A percentile compares a stretch with the other conserved stretches of the same genome.
phyloP scores from a whole-genome alignment of 2,113 vertebrate genomes.

The Psittacara wagleri region DNA sequence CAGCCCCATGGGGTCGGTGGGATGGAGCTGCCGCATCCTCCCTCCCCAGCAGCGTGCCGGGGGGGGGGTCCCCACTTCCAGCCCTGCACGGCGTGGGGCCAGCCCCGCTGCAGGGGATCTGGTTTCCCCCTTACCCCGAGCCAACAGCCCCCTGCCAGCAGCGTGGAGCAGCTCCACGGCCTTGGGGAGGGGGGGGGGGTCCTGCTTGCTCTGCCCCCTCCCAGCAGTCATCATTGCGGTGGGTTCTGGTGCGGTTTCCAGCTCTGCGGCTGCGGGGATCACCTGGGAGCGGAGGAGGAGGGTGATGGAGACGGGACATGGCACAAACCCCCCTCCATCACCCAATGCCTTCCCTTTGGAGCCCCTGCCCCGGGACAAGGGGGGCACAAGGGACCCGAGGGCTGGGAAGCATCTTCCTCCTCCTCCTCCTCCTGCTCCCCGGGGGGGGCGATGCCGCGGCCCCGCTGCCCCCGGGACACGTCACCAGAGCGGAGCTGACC shows the following conservation, averaged over 20 bases:
- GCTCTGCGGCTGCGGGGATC: background rate
- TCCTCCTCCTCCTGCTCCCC: background rate
- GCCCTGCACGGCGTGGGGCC: background rate
- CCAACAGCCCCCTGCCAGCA: background rate
- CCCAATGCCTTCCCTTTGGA: background rate
- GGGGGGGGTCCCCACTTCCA: background rate
- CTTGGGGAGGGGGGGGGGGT: background rate
- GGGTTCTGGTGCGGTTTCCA: background rate
- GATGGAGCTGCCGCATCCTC: background rate
- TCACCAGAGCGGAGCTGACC: constrained; percentile 38
- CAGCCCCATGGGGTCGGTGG: background rate
- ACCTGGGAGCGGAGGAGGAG: background rate
- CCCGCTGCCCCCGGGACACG: background rate
- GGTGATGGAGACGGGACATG: background rate
- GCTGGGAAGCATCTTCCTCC: background rate
- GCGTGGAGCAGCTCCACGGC: background rate
- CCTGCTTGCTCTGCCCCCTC: background rate
- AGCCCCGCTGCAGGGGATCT: background rate
- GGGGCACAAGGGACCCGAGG: background rate
- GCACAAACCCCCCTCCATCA: too few relatives aligned
- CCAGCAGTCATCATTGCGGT: background rate
- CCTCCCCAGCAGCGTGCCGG: background rate
- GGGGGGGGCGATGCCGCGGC: background rate
- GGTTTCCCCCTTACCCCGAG: background rate
- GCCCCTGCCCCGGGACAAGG: background rate